Evolutionary conservation across 1,140 invertebrate species (phyloP), one percentile per base, ranked within the genome.

Genomic region (Papilio polytes): DNA sequence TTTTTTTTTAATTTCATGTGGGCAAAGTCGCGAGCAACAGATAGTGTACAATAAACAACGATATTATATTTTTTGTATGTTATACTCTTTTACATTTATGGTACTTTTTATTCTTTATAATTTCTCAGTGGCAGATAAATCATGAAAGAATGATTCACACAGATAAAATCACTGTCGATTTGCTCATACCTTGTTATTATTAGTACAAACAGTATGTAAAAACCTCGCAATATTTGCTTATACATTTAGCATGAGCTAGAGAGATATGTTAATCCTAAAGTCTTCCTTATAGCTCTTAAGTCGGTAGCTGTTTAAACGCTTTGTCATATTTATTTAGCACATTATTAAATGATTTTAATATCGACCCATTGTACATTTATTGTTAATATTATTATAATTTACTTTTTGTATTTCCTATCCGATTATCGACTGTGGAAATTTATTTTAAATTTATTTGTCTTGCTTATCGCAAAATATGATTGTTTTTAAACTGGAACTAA

Each of bases 321-420:
- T 70, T 70, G 26, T 70, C 9, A 22, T 63, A 70, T 70, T 70
- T 70, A 70, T 70, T 31, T 70, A 70, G 63, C 63, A 70, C 63
- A 36, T 31, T 70, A 70, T 70, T 15, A 70, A 31, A 70, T 70
- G 15, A 36, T 70, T 31, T 70, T 7, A 15, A 70, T 70, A 20
- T 31, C 6, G 3, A 20, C n/a, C 22, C 9, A 22, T 70, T 26
- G 13, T 63, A 70, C 2, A 31, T 70, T 70, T 63, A 12, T 26
- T 63, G 59, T 63, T 63, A 63, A 63, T 3, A 13, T 3, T 15
- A 70, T 26, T 1, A 13, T 12, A 31, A 15, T 31, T 66, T 31
- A 22, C 22, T 31, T 15, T 70, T 70, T 15, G 13, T 70, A 31
- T 70, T 70, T 26, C 10, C 3, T 31, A 36, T 31, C 20, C 26